A percentile compares a stretch with the other conserved stretches of the same genome.
Conservation (phyloP, 30 jellyfish, hydroid and myxozoan species). For the Rhopilema esculentum region DNA sequence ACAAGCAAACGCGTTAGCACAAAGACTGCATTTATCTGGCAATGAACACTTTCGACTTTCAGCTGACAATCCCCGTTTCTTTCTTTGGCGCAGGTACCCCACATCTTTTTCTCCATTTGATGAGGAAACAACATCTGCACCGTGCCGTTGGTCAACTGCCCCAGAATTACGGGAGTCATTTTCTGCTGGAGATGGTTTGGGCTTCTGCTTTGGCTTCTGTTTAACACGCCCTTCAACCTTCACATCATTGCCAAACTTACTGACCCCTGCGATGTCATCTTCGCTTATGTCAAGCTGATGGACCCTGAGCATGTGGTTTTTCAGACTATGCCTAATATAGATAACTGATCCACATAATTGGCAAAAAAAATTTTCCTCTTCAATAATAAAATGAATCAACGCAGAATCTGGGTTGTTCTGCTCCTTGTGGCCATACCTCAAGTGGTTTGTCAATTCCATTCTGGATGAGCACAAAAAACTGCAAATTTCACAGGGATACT, state of each 20-base stretch:
- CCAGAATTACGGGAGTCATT: background rate
- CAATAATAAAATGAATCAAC: slow-evolving; percentile 25
- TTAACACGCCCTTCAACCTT: background rate
- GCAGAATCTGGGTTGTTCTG: slow-evolving; percentile 26
- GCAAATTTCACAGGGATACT: slow-evolving; percentile 23
- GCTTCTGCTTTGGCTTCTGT: background rate
- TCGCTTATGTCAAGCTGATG: slow-evolving; percentile 30
- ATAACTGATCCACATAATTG: slow-evolving; percentile 48
- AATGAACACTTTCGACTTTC: background rate
- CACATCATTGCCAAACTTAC: background rate
- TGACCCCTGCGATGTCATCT: slow-evolving; percentile 43
- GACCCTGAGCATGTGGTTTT: slow-evolving; percentile 33
- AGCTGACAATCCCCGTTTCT: background rate
- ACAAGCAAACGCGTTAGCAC: slow-evolving; percentile 4
- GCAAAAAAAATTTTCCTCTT: slow-evolving; percentile 55
- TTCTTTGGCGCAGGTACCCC: background rate
- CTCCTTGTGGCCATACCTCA: slow-evolving; percentile 29
- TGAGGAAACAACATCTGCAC: background rate
- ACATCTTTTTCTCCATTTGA: background rate
- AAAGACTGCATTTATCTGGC: slow-evolving; percentile 8
- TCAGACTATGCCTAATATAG: slow-evolving; percentile 24
- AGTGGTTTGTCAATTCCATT: slow-evolving; percentile 25
- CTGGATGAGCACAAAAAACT: slow-evolving; percentile 41
- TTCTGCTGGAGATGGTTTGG: background rate
- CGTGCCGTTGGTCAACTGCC: background rate